phyloP scores from a whole-genome alignment of 2,797 vertebrate genomes.

The Knipowitschia caucasica region DNA sequence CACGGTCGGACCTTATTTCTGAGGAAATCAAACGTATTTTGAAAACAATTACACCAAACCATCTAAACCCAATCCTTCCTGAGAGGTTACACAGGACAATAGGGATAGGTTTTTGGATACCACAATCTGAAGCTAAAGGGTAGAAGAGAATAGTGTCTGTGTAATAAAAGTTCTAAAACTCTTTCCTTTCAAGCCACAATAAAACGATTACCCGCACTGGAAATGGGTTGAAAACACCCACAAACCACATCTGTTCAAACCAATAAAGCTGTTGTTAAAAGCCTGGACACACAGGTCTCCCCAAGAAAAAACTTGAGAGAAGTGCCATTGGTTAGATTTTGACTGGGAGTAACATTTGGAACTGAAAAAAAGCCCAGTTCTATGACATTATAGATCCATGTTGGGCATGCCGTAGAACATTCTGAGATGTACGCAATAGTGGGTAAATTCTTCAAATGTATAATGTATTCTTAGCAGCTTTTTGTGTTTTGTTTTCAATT shows the following conservation, averaged over 20 bases:
- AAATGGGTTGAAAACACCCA: neutral
- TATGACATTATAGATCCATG: too few species aligned
- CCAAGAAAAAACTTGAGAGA: neutral
- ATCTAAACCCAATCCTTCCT: neutral
- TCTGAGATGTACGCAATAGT: too few species aligned
- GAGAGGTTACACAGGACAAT: conserved; percentile 1
- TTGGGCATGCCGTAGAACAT: too few species aligned
- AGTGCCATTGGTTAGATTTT: neutral
- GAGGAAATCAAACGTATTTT: too few species aligned
- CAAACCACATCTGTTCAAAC: conserved; percentile 2
- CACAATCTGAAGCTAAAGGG: neutral
- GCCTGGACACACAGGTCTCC: neutral
- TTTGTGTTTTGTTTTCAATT: too few species aligned
- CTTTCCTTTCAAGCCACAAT: conserved; percentile 6
- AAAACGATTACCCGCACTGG: conserved; percentile 2
- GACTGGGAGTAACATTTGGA: conserved; percentile 1
- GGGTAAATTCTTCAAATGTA: too few species aligned
- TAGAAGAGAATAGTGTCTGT: neutral
- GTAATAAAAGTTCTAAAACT: conserved; percentile 1
- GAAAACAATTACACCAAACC: too few species aligned
- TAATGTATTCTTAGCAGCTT: too few species aligned
- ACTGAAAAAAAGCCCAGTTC: neutral
- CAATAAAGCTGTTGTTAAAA: neutral
- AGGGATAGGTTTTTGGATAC: neutral
- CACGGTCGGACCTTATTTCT: too few species aligned